phyloP scores from a whole-genome alignment of 1,140 invertebrate species.

The Drosophila subobscura region DNA sequence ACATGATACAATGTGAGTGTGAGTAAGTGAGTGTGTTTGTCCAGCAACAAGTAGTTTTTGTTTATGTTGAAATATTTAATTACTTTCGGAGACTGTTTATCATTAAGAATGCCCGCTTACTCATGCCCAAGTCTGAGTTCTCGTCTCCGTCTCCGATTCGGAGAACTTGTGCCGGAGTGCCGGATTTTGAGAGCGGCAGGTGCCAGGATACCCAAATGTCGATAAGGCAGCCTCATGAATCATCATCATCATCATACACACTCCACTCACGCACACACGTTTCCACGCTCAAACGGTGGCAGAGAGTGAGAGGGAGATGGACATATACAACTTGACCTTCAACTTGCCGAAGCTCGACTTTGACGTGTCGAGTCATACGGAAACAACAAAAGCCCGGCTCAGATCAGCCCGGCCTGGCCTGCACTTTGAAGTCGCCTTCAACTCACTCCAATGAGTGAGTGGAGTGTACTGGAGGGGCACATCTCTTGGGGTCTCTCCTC shows the following conservation, averaged over 20 bases:
- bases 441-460: slow-evolving; percentile 20
- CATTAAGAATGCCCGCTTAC: slow-evolving; percentile 49
- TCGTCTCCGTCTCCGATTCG: slow-evolving; percentile 16
- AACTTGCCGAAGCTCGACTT: slow-evolving; percentile 65
- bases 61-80: slow-evolving; percentile 74
- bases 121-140: slow-evolving; percentile 38
- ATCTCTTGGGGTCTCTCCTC: slow-evolving; percentile 29
- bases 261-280: no score
- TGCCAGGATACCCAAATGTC: slow-evolving; percentile 53
- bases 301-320: neutral
- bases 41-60: slow-evolving; percentile 74
- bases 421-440: slow-evolving; percentile 74
- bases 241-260: slow-evolving; percentile 2
- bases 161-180: neutral
- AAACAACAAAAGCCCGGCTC: slow-evolving; percentile 64
- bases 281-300: slow-evolving; percentile 23
- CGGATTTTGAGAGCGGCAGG: slow-evolving; percentile 50
- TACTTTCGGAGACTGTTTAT: slow-evolving; percentile 60
- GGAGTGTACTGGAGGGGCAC: slow-evolving; percentile 32
- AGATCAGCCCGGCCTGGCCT: slow-evolving; percentile 40
- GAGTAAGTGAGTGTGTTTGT: slow-evolving; percentile 27
- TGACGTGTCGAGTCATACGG: slow-evolving; percentile 70
- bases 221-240: slow-evolving; percentile 38
- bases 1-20: slow-evolving; percentile 58
- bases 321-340: slow-evolving; percentile 62